A percentile compares a stretch with the other conserved stretches of the same genome.
These are phyloP conservation scores for Lycopodina hypogea DNA, from an alignment of 37 sponge, comb jelly and placozoan species.

Conservation along the genomic window DNA sequence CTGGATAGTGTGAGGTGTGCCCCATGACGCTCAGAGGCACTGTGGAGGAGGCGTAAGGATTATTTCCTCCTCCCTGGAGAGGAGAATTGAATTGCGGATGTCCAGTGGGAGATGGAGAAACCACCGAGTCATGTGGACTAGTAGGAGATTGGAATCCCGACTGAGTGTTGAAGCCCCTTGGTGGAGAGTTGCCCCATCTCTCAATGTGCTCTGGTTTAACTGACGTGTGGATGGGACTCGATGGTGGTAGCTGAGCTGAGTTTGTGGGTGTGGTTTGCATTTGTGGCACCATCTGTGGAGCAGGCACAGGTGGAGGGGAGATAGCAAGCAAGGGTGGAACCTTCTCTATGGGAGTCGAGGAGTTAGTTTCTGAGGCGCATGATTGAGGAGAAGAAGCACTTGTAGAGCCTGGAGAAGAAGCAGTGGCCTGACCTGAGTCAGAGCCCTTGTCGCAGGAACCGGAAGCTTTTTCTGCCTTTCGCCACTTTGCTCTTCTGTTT, in stretches of 20 bases:
- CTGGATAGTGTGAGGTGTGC: slow-evolving; percentile 11
- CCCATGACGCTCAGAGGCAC: slow-evolving; percentile 47
- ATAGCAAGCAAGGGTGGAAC: not conserved
- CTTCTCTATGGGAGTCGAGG: not conserved
- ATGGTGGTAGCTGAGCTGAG: slow-evolving; percentile 1
- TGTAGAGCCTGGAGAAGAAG: slow-evolving; percentile 47
- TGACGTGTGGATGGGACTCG: slow-evolving; percentile 6
- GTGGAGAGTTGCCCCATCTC: slow-evolving; percentile 37
- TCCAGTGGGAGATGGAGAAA: slow-evolving; percentile 22
- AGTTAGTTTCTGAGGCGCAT: slow-evolving; percentile 41
- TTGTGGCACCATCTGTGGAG: not conserved
- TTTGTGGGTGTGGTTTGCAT: not conserved
- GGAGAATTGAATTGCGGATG: slow-evolving; percentile 25
- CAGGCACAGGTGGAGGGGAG: not conserved
- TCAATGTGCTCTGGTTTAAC: slow-evolving; percentile 40
- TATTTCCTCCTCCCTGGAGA: not conserved
- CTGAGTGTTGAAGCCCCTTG: slow-evolving; percentile 14
- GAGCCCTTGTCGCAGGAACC: slow-evolving; percentile 15
- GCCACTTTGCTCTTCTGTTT: slow-evolving; percentile 83
- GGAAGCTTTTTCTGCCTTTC: slow-evolving; percentile 79
- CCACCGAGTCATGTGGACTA: slow-evolving; percentile 14
- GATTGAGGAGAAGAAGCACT: slow-evolving; percentile 53
- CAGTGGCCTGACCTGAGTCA: slow-evolving; percentile 27
- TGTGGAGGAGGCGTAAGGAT: slow-evolving; percentile 36
- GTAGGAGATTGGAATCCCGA: slow-evolving; percentile 50